These are phyloP conservation scores for Pseudomyrmex sp. DNA, from an alignment of 1,140 invertebrate species.

Conservation along the genomic window DNA sequence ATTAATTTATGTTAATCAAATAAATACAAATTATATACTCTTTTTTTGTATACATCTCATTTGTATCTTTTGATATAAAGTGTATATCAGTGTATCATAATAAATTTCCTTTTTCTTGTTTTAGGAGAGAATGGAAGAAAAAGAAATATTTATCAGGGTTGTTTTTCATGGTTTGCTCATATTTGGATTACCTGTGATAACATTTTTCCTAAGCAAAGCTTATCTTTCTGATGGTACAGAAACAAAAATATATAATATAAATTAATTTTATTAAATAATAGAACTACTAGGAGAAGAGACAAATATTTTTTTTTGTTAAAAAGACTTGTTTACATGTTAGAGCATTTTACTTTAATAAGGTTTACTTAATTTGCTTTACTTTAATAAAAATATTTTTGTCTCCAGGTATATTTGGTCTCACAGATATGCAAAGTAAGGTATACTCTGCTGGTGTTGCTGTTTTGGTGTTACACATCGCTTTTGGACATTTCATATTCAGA, in stretches of 20 bases:
- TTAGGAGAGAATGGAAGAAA: slow-evolving; percentile 79
- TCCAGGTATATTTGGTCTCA: slow-evolving; percentile 86
- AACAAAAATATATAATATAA: neutral
- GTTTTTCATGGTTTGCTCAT: slow-evolving; percentile 83
- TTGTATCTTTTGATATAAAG: no score
- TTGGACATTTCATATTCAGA: slow-evolving; percentile 91
- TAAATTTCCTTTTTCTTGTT: slow-evolving; percentile 45
- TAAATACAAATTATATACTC: no score
- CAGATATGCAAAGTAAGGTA: slow-evolving; percentile 89
- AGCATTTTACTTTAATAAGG: slow-evolving; percentile 24
- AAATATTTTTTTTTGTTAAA: neutral
- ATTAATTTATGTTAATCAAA: no score
- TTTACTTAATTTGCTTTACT: slow-evolving; percentile 7
- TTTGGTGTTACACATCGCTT: slow-evolving; percentile 89
- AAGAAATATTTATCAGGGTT: slow-evolving; percentile 81
- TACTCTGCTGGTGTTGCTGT: slow-evolving; percentile 91
- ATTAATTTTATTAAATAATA: neutral
- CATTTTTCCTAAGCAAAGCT: slow-evolving; percentile 82
- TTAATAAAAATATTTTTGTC: slow-evolving; percentile 57
- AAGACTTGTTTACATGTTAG: neutral
- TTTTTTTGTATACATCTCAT: no score
- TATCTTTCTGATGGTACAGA: slow-evolving; percentile 81
- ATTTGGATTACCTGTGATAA: slow-evolving; percentile 80
- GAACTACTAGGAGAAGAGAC: neutral
- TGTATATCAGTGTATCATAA: no score